Evolutionary conservation across 2,888 invertebrate genomes (phyloP).

Genomic region (Andrena minutula): DNA sequence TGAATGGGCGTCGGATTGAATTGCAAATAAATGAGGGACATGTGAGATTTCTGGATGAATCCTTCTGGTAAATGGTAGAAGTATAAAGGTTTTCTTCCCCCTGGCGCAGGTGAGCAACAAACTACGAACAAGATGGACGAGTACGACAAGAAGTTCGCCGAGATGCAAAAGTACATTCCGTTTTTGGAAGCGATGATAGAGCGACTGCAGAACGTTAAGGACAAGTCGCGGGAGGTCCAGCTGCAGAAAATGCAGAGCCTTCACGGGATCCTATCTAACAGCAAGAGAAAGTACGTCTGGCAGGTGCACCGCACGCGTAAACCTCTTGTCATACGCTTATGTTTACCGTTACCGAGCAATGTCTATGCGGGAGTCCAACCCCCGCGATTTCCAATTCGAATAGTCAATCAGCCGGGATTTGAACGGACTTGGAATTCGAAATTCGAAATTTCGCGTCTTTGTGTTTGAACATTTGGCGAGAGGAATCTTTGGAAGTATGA

Average conservation of each 20-base stretch:
- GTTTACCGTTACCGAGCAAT: no score
- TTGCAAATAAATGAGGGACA: not conserved
- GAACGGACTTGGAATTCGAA: not conserved
- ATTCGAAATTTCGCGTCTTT: not conserved
- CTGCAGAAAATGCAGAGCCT: slow-evolving; percentile 89
- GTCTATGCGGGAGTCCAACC: no score
- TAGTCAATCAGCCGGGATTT: not conserved
- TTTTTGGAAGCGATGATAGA: slow-evolving; percentile 90
- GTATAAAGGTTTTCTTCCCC: slow-evolving; percentile 58
- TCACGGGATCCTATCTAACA: slow-evolving; percentile 87
- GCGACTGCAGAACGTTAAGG: slow-evolving; percentile 87
- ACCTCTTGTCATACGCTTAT: not conserved
- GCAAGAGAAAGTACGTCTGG: slow-evolving; percentile 87
- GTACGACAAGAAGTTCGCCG: slow-evolving; percentile 88
- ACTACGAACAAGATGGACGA: slow-evolving; percentile 81
- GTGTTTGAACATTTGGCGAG: not conserved
- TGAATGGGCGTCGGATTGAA: not conserved
- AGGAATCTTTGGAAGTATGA: not conserved
- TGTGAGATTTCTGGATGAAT: not conserved
- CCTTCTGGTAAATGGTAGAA: not conserved
- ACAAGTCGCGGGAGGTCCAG: slow-evolving; percentile 86
- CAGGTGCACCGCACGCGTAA: slow-evolving; percentile 15
- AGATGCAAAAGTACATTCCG: slow-evolving; percentile 90
- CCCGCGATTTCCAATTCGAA: not conserved
- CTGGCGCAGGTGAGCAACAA: slow-evolving; percentile 57